Conservation (phyloP, 2,113 vertebrate species). For the Lanius collurio region DNA sequence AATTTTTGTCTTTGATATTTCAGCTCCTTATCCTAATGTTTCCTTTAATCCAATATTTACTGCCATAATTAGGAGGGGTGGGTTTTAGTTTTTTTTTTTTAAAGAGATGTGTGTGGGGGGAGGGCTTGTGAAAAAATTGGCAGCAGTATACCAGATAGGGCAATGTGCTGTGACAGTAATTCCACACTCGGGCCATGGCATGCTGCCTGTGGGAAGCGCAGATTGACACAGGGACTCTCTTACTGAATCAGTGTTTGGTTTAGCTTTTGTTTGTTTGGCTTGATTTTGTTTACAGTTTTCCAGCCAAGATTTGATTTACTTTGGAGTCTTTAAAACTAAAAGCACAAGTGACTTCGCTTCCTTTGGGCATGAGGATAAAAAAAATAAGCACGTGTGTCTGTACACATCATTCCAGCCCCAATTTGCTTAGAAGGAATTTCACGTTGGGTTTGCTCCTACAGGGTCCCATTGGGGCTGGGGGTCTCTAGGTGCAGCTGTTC, state of each 20-base stretch:
- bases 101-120: rapidly evolving
- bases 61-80: not conserved
- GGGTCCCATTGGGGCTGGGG: not conserved
- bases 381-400: not conserved
- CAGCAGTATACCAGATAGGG: not conserved
- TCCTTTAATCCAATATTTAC: not conserved
- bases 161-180: conserved; percentile 31
- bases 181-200: not conserved
- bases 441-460: not conserved
- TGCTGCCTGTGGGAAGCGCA: conserved; percentile 14
- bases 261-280: conserved; percentile 51
- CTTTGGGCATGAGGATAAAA: not conserved
- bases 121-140: not conserved
- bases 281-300: conserved; percentile 53
- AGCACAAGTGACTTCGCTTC: not conserved
- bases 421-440: not conserved
- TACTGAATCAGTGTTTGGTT: conserved; percentile 47
- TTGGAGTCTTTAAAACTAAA: conserved; percentile 37
- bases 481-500: not conserved
- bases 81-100: not conserved
- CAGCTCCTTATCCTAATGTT: not conserved
- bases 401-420: not conserved
- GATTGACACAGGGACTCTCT: conserved; percentile 20
- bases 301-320: conserved; percentile 49
- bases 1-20: not conserved